phyloP scores from a whole-genome alignment of 2,113 vertebrate genomes.

The Crocuta crocuta region DNA sequence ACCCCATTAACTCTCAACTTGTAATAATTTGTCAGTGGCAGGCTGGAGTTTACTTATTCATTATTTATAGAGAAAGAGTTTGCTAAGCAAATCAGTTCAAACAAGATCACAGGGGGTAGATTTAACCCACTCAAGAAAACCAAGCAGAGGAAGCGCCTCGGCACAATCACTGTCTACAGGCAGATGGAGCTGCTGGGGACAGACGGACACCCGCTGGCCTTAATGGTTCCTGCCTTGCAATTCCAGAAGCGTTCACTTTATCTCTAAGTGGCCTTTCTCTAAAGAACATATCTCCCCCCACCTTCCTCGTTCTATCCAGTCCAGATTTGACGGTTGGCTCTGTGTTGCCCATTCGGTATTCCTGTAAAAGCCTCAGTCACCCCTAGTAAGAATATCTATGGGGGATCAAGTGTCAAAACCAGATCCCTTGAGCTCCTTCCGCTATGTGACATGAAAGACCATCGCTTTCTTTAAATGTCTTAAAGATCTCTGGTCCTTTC shows the following conservation, averaged over 20 bases:
- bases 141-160: neutral
- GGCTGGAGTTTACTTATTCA: conserved; percentile 63
- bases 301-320: neutral
- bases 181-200: neutral
- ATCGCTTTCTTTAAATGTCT: neutral
- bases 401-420: neutral
- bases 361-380: neutral
- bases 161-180: neutral
- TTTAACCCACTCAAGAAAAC: conserved; percentile 51
- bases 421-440: neutral
- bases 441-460: neutral
- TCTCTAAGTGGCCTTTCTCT: neutral
- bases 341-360: neutral
- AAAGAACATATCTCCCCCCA: neutral
- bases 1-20: conserved; percentile 71
- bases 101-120: neutral
- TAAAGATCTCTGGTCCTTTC: neutral
- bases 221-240: neutral
- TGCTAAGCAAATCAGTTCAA: conserved; percentile 75
- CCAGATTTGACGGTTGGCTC: neutral
- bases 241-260: neutral
- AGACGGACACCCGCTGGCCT: neutral
- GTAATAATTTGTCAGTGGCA: conserved; percentile 64
- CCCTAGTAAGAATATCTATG: neutral
- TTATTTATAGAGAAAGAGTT: conserved; percentile 77